Evolutionary conservation across 2,888 invertebrate genomes (phyloP).

Genomic region (Volucella inanis): DNA sequence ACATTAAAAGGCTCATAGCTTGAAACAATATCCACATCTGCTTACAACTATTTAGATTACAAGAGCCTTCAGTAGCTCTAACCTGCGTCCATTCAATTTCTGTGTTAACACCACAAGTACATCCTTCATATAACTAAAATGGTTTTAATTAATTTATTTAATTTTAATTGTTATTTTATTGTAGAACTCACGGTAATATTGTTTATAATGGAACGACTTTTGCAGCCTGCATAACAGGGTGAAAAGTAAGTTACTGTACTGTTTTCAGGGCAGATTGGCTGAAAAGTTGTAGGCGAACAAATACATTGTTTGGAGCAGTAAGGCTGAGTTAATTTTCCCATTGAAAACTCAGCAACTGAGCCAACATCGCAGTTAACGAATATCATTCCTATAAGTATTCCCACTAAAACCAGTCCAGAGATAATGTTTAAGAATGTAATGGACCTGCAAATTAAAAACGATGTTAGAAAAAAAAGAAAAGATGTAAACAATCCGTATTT

Average conservation of each 20-base stretch:
- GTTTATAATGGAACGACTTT: constrained; percentile 81
- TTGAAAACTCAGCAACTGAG: constrained; percentile 83
- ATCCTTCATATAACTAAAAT: constrained; percentile 84
- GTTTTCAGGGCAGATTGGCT: constrained; percentile 86
- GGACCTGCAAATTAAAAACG: constrained; percentile 76
- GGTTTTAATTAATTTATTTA: neutral
- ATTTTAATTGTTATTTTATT: neutral
- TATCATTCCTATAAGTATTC: constrained; percentile 83
- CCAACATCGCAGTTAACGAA: constrained; percentile 84
- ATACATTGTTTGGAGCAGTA: constrained; percentile 85
- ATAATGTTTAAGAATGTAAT: constrained; percentile 84
- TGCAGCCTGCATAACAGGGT: constrained; percentile 90
- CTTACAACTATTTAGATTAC: constrained; percentile 84
- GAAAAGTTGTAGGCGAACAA: constrained; percentile 84
- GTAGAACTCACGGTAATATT: constrained; percentile 79
- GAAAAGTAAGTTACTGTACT: constrained; percentile 86
- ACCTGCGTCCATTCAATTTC: constrained; percentile 73
- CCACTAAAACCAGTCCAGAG: constrained; percentile 82
- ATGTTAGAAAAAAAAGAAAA: constrained; percentile 10
- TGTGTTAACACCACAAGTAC: constrained; percentile 83
- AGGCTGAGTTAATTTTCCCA: constrained; percentile 82
- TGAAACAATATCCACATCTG: constrained; percentile 84
- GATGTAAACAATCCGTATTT: neutral
- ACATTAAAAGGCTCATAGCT: constrained; percentile 82
- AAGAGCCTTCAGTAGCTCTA: constrained; percentile 85